Base-by-base conservation (phyloP, 2,113 vertebrate genomes). In the Lepisosteus osseus region DNA sequence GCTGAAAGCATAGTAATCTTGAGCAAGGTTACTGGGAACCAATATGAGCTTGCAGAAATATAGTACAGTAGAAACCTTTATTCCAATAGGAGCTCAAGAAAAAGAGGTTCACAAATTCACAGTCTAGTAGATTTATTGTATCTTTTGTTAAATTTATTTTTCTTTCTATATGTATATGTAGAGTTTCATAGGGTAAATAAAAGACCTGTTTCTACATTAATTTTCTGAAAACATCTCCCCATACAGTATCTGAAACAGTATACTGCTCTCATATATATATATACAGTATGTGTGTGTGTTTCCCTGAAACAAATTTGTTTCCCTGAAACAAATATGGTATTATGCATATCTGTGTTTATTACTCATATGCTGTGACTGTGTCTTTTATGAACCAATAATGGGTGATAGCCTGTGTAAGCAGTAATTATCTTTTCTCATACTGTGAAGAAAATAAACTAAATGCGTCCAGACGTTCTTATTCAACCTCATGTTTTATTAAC, bases 321-420 rank as follows among this genome's bases (percentile, higher is more conserved):
- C 84, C 47, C 47, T 9, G 9, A 6, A 51, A 9, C 47, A 6
- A 5, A 51, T 51, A 6, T 9, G 2, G 5, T 51, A 51, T 51
- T 51, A 51, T 51, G 47, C 47, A 51, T 51, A 51, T 51, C 47
- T 51, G 5, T 6, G 47, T 51, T 6, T 9, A 51, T 87, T 88
- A 86, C 78, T 83, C 74, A 73, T 51, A 74, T 65, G 82, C 76
- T 85, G 59, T 77, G 85, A 78, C 81, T 72, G 80, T 45, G 78
- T 86, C 80, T 79, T 70, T 68, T 55, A 80, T 85, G 89, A 82
- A 68, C 51, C 45, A 4, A 44, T 74, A 81, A 80, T 75, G 80
- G 71, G 70, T 17, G 77, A 77, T 43, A 75, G 73, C 65, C 66
- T 78, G 15, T 80, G 72, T 77, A 72, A 66, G 7, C 57, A 61